Conservation (phyloP, 2,113 vertebrate species). For the Peromyscus polionotus region DNA sequence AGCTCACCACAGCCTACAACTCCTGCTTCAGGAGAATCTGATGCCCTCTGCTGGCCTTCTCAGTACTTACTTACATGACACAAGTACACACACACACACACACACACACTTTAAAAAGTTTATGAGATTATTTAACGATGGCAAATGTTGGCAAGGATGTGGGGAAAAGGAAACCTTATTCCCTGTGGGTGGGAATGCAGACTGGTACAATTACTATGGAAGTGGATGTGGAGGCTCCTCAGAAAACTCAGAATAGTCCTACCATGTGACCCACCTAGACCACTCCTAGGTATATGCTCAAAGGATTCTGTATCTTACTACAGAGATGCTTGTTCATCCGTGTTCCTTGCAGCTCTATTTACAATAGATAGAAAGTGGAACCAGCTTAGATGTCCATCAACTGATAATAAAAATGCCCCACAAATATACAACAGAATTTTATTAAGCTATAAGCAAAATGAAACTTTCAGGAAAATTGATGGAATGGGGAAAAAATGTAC, state of each 20-base stretch:
- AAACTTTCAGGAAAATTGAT: not conserved
- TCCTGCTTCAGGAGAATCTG: not conserved
- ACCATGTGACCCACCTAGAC: not conserved
- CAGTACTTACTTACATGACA: not conserved
- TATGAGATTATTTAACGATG: not conserved
- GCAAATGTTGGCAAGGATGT: not conserved
- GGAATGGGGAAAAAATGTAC: not conserved
- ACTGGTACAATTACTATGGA: not conserved
- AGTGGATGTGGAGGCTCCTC: not conserved
- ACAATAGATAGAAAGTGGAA: not conserved
- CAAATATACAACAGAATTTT: not conserved
- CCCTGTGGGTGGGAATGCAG: not conserved
- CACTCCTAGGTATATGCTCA: not conserved
- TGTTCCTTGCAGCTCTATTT: not conserved
- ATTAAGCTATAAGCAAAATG: not conserved
- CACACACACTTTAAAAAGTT: not conserved
- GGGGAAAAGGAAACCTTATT: not conserved
- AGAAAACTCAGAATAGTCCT: not conserved
- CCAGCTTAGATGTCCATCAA: not conserved
- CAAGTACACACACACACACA: not conserved
- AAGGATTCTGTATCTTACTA: not conserved
- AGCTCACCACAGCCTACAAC: not conserved
- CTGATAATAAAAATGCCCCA: not conserved
- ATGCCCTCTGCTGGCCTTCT: not conserved
- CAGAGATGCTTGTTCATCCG: not conserved